These are phyloP conservation scores for Coleophora deauratella DNA, from an alignment of 2,888 invertebrate genomes.

Conservation along the genomic window DNA sequence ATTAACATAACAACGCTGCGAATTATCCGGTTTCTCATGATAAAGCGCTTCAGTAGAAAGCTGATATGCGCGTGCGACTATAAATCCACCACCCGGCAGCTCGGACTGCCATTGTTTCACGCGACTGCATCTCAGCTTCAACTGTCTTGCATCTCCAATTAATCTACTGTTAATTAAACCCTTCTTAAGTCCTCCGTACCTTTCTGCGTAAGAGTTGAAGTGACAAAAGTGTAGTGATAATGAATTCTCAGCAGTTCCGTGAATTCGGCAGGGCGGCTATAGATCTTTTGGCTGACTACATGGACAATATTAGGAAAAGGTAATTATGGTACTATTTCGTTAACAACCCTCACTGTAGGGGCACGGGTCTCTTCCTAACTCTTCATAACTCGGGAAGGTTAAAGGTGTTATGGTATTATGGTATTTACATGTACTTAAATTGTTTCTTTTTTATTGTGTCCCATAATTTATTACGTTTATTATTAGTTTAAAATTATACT, in stretches of 20 bases:
- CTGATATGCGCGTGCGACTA: slow-evolving; percentile 40
- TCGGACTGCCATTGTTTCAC: slow-evolving; percentile 52
- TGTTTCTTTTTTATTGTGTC: too few species aligned
- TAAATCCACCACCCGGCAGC: slow-evolving; percentile 48
- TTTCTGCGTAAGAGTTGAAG: slow-evolving; percentile 3
- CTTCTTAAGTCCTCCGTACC: slow-evolving; percentile 3
- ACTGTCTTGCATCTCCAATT: slow-evolving; percentile 18
- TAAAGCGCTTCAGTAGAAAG: slow-evolving; percentile 45
- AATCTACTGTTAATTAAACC: not conserved
- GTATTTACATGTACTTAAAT: too few species aligned
- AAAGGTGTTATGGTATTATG: too few species aligned
- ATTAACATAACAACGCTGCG: too few species aligned
- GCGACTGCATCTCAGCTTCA: slow-evolving; percentile 41
- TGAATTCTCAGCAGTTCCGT: slow-evolving; percentile 86
- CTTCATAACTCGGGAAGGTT: too few species aligned
- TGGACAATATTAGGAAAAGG: slow-evolving; percentile 87
- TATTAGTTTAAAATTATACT: too few species aligned
- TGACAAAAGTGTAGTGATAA: slow-evolving; percentile 38
- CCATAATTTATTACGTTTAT: too few species aligned
- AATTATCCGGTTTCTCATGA: slow-evolving; percentile 1
- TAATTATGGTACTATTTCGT: slow-evolving; percentile 30
- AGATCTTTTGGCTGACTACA: slow-evolving; percentile 93
- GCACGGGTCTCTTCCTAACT: too few species aligned
- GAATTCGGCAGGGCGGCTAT: slow-evolving; percentile 90
- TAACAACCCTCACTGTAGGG: too few species aligned